Conservation (phyloP, 2,113 vertebrate genomes). For the Aphyosemion australe region DNA sequence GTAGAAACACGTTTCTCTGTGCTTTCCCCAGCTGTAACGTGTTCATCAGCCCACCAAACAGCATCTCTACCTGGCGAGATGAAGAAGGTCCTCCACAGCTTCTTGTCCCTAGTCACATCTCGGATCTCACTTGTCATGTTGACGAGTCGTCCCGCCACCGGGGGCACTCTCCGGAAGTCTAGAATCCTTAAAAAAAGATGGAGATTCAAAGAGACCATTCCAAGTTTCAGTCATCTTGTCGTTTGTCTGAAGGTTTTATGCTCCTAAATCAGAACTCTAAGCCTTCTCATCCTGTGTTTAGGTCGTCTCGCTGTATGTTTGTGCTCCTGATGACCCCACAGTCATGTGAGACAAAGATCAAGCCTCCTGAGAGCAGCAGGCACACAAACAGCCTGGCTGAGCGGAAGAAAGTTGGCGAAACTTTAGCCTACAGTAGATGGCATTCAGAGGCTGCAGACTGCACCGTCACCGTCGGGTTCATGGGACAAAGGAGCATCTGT, state of each 20-base stretch:
- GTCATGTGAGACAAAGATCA: conserved; percentile 39
- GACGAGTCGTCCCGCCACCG: conserved; percentile 90
- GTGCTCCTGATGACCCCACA: conserved; percentile 45
- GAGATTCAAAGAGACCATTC: neutral
- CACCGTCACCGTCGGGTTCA: conserved; percentile 54
- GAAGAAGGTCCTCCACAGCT: conserved; percentile 95
- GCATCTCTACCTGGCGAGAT: conserved; percentile 80
- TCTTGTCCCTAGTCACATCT: conserved; percentile 94
- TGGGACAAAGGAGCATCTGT: conserved; percentile 73
- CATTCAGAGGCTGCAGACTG: conserved; percentile 66
- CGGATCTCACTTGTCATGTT: conserved; percentile 98
- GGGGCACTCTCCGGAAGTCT: conserved; percentile 94
- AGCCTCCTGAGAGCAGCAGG: conserved; percentile 58
- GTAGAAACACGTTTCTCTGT: no score
- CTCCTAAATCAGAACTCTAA: conserved; percentile 42
- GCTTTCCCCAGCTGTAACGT: neutral
- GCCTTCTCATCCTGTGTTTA: conserved; percentile 44
- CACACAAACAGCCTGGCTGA: conserved; percentile 28
- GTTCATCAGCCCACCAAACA: neutral
- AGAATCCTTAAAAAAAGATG: conserved; percentile 81
- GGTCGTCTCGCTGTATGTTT: conserved; percentile 30
- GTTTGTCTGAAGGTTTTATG: conserved; percentile 1
- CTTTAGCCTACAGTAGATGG: conserved; percentile 66
- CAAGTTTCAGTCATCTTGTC: neutral
- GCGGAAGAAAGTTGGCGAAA: conserved; percentile 57